Evolutionary conservation across 2,888 invertebrate genomes (phyloP).

Genomic region (Iselma pallidipennis): DNA sequence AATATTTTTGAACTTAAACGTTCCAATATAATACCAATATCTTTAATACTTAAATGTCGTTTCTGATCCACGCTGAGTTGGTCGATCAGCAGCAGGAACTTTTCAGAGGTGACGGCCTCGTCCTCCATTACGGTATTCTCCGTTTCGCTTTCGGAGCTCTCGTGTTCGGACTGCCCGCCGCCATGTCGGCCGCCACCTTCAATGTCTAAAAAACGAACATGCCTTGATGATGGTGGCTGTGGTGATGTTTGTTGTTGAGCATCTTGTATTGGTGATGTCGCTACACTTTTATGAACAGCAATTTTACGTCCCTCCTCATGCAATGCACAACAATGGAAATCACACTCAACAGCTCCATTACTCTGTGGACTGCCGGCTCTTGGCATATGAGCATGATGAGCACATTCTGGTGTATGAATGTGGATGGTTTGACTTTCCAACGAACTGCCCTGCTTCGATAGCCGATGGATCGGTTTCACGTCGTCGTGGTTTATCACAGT

Average conservation of each 20-base stretch:
- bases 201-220: slow-evolving; percentile 85
- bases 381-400: slow-evolving; percentile 69
- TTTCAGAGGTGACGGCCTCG: slow-evolving; percentile 86
- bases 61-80: slow-evolving; percentile 92
- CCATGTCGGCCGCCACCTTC: slow-evolving; percentile 59
- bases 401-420: slow-evolving; percentile 82
- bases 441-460: slow-evolving; percentile 66
- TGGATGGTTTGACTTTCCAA: slow-evolving; percentile 76
- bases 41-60: slow-evolving; percentile 89
- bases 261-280: slow-evolving; percentile 86
- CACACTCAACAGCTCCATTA: slow-evolving; percentile 75
- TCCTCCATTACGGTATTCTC: slow-evolving; percentile 93
- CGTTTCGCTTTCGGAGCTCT: slow-evolving; percentile 91
- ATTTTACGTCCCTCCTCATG: slow-evolving; percentile 92
- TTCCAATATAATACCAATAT: slow-evolving; percentile 93
- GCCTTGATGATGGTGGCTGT: slow-evolving; percentile 68
- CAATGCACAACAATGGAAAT: slow-evolving; percentile 93
- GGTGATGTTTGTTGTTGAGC: slow-evolving; percentile 55
- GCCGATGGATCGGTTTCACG: slow-evolving; percentile 58
- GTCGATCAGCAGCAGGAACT: slow-evolving; percentile 90
- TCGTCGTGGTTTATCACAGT: slow-evolving; percentile 94
- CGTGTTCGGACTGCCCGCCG: slow-evolving; percentile 65
- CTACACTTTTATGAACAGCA: slow-evolving; percentile 89
- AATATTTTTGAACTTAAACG: slow-evolving; percentile 90
- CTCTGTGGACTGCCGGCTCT: slow-evolving; percentile 68